Evolutionary conservation across 1,140 invertebrate species (phyloP).

Genomic region (Drosophila guanche): DNA sequence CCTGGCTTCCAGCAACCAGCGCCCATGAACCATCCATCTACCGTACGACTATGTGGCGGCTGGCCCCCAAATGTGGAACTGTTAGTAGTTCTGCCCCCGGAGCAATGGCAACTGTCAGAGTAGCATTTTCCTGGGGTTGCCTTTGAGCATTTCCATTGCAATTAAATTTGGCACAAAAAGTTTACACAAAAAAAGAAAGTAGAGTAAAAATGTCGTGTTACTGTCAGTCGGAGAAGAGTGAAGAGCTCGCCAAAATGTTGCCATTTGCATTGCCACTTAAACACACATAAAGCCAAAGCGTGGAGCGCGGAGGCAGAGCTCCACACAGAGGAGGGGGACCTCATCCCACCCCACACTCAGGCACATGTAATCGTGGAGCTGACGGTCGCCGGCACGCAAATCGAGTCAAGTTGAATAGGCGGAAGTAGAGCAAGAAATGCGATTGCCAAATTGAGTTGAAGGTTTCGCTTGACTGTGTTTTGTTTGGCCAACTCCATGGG

Average conservation of each 20-base stretch:
- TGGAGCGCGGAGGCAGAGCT: slow-evolving; percentile 6
- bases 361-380: slow-evolving; percentile 39
- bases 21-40: background rate
- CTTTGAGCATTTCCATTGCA: slow-evolving; percentile 73
- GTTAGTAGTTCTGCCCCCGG: background rate
- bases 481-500: slow-evolving; percentile 74
- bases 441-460: slow-evolving; percentile 82
- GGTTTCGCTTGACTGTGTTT: slow-evolving; percentile 82
- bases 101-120: slow-evolving; percentile 33
- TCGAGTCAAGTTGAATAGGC: slow-evolving; percentile 82
- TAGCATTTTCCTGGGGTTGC: slow-evolving; percentile 40
- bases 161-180: slow-evolving; percentile 79
- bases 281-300: slow-evolving; percentile 69
- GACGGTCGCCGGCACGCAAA: slow-evolving; percentile 72
- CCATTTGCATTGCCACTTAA: slow-evolving; percentile 81
- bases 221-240: slow-evolving; percentile 69
- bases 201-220: slow-evolving; percentile 58
- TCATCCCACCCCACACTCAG: background rate
- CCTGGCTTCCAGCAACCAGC: background rate
- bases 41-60: background rate
- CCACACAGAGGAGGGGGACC: background rate
- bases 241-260: slow-evolving; percentile 78
- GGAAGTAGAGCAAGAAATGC: slow-evolving; percentile 82
- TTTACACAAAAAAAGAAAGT: slow-evolving; percentile 41
- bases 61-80: background rate